Evolutionary conservation across 2,113 vertebrate species (phyloP).

Genomic region (Seriola rivoliana): DNA sequence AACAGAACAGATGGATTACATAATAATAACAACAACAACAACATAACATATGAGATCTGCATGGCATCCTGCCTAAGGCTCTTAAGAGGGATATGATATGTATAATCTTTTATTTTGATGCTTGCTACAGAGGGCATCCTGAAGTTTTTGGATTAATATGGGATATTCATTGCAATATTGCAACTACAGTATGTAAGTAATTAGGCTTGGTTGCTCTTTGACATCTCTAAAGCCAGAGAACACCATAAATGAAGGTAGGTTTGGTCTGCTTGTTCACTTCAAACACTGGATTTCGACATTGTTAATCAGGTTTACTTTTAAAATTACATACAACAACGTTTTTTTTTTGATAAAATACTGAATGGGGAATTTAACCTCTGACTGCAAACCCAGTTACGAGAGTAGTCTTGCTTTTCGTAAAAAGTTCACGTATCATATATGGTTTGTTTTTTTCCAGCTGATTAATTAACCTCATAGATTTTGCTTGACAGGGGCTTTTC

Average conservation of each 20-base stretch:
- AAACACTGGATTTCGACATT: not conserved
- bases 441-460: not conserved
- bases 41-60: conserved; percentile 44
- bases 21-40: conserved; percentile 34
- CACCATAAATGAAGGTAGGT: not conserved
- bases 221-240: not conserved
- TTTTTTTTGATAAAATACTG: not conserved
- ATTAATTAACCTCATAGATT: not conserved
- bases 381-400: not conserved
- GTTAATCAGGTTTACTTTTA: not conserved
- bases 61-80: conserved; percentile 37
- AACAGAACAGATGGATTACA: conserved; percentile 60
- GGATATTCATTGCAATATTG: not conserved
- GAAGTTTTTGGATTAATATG: not conserved
- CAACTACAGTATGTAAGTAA: not conserved
- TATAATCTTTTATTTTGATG: conserved; percentile 34
- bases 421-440: not conserved
- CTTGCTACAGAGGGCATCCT: conserved; percentile 1
- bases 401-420: not conserved
- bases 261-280: not conserved
- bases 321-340: not conserved
- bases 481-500: not conserved
- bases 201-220: not conserved
- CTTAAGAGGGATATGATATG: conserved; percentile 52
- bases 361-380: not conserved